Evolutionary conservation across 1,140 invertebrate species (phyloP), one percentile per base, ranked within the genome.

Genomic region (Mamestra configurata): DNA sequence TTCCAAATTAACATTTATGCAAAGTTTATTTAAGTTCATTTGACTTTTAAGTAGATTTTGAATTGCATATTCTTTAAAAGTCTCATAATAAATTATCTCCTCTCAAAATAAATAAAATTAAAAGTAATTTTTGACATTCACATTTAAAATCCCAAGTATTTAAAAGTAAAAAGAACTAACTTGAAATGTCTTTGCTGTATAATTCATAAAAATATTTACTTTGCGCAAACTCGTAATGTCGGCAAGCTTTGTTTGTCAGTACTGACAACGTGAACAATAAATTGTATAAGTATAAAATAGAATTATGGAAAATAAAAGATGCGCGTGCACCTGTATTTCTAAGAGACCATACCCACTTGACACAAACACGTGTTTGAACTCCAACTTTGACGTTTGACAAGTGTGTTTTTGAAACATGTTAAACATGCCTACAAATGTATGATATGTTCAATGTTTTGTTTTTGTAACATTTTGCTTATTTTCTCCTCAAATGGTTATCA

Each of bases 271-370:
- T 55, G 51, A 55, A 68, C 72, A 81, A 79, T 79, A 81, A 82
- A 81, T 82, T 80, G 80, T 72, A 51, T 70, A 81, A 57, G 81
- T 83, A 86, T 81, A 83, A 86, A 81, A 75, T 79, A 82, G 81
- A 85, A 83, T 85, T 82, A 83, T 84, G 84, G 84, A 80, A 81
- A 87, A 83, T 85, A 85, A 86, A 84, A 77, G 72, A 59, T 73
- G 77, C 78, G 53, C 53, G 75, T 73, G 76, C 82, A 86, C 82
- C 82, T 86, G 81, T 82, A 76, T 75, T 57, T 79, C 71, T 57
- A 40, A 73, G 15, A 53, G 13, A 24, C 10, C 31, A 31, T 59
- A 40, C 27, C 11, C 51, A 73, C 51, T 59, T 27, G 51, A 43
- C 11, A 24, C 0, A 57, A 24, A 53, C 15, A 72, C 27, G 27